phyloP scores from a whole-genome alignment of 2,888 invertebrate species.

The Drosophila neutralis region DNA sequence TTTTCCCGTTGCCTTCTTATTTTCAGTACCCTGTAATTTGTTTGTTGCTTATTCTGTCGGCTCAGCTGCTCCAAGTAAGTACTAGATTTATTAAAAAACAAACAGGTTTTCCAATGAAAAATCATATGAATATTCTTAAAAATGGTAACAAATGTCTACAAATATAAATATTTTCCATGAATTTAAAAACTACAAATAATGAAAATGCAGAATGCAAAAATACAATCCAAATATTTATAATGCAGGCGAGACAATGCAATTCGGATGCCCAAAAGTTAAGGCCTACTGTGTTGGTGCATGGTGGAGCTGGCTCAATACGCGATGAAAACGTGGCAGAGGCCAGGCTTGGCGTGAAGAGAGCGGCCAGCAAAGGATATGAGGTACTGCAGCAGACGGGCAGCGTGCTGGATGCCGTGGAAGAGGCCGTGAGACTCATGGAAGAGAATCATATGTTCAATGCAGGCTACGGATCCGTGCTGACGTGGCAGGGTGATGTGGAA shows the following conservation, averaged over 20 bases:
- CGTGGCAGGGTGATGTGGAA: slow-evolving; percentile 91
- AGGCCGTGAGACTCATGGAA: slow-evolving; percentile 91
- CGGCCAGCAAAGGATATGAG: slow-evolving; percentile 87
- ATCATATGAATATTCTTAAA: background rate
- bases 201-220: background rate
- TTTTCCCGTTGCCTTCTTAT: background rate
- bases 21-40: background rate
- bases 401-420: slow-evolving; percentile 91
- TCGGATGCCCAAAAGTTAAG: background rate
- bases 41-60: background rate
- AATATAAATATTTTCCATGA: background rate
- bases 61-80: background rate
- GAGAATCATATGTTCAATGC: slow-evolving; percentile 92
- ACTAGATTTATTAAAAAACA: background rate
- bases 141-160: background rate
- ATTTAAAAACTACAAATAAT: background rate
- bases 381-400: slow-evolving; percentile 86
- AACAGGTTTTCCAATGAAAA: background rate
- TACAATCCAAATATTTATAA: background rate
- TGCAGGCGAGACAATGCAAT: background rate
- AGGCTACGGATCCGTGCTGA: slow-evolving; percentile 92
- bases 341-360: slow-evolving; percentile 88
- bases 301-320: slow-evolving; percentile 91
- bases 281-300: slow-evolving; percentile 90
- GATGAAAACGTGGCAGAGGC: slow-evolving; percentile 87